phyloP scores from a whole-genome alignment of 2,113 vertebrate species.

The Elephantulus edwardii region DNA sequence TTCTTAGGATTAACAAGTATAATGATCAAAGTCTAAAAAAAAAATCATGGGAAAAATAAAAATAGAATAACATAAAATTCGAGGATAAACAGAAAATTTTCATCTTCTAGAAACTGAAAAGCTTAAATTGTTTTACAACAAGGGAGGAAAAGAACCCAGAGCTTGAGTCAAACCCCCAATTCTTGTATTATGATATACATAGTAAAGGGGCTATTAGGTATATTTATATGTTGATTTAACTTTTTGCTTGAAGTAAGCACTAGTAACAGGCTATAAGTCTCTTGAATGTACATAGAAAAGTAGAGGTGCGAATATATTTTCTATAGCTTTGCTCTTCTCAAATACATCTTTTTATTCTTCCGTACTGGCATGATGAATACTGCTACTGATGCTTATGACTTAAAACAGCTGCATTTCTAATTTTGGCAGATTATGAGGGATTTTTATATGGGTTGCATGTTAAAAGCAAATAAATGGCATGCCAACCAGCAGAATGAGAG shows the following conservation, averaged over 20 bases:
- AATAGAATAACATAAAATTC: slow-evolving; percentile 36
- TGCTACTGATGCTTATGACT: slow-evolving; percentile 65
- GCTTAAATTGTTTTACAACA: slow-evolving; percentile 47
- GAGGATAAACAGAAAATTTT: not conserved
- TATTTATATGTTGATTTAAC: not conserved
- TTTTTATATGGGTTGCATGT: slow-evolving; percentile 67
- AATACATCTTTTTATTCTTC: slow-evolving; percentile 58
- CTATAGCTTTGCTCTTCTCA: slow-evolving; percentile 56
- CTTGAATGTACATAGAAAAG: slow-evolving; percentile 43
- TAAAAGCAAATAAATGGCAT: slow-evolving; percentile 71
- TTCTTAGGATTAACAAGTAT: slow-evolving; percentile 37
- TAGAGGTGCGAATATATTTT: slow-evolving; percentile 43
- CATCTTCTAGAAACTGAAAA: slow-evolving; percentile 54
- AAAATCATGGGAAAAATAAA: slow-evolving; percentile 34
- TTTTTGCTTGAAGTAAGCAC: slow-evolving; percentile 34
- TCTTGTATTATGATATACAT: slow-evolving; percentile 31
- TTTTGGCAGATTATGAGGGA: slow-evolving; percentile 71
- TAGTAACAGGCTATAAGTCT: not conserved
- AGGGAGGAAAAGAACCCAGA: not conserved
- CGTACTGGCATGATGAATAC: slow-evolving; percentile 60
- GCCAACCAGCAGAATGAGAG: slow-evolving; percentile 66
- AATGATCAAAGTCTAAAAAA: slow-evolving; percentile 47
- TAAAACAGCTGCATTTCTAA: slow-evolving; percentile 77
- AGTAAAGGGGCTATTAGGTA: not conserved
- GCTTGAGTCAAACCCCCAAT: slow-evolving; percentile 16